These are phyloP conservation scores for Oxyura jamaicensis DNA, from an alignment of 2,113 vertebrate species.

Conservation along the genomic window DNA sequence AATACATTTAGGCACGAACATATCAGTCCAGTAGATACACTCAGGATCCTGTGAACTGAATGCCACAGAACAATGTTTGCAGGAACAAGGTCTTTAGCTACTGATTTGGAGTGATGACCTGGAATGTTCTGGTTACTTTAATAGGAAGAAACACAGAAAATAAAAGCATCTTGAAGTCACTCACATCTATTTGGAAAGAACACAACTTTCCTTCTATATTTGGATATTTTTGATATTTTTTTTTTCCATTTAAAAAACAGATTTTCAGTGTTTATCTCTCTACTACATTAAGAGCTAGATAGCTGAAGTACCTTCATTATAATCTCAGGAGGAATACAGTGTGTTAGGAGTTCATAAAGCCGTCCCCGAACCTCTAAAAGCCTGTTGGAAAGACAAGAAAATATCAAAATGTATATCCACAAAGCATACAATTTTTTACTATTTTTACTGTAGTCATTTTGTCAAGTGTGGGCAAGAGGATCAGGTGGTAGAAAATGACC, in stretches of 20 bases:
- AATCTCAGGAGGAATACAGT: slow-evolving; percentile 95
- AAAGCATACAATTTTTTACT: not conserved
- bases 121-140: not conserved
- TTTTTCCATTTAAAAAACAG: not conserved
- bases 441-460: not conserved
- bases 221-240: not conserved
- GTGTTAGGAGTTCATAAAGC: slow-evolving; percentile 94
- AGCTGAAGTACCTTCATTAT: slow-evolving; percentile 91
- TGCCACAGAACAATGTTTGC: not conserved
- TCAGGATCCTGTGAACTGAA: not conserved
- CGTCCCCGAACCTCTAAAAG: slow-evolving; percentile 92
- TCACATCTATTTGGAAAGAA: not conserved
- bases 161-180: not conserved
- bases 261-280: not conserved
- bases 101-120: not conserved
- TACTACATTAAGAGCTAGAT: not conserved
- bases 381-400: slow-evolving; percentile 73
- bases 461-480: not conserved
- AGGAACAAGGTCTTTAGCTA: not conserved
- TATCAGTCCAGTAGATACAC: too few species aligned
- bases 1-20: not conserved
- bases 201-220: not conserved
- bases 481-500: not conserved
- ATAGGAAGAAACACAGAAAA: not conserved
- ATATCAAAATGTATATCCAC: not conserved